Evolutionary conservation across 2,797 vertebrate species (phyloP).

Genomic region (Sebastes matsubarae): DNA sequence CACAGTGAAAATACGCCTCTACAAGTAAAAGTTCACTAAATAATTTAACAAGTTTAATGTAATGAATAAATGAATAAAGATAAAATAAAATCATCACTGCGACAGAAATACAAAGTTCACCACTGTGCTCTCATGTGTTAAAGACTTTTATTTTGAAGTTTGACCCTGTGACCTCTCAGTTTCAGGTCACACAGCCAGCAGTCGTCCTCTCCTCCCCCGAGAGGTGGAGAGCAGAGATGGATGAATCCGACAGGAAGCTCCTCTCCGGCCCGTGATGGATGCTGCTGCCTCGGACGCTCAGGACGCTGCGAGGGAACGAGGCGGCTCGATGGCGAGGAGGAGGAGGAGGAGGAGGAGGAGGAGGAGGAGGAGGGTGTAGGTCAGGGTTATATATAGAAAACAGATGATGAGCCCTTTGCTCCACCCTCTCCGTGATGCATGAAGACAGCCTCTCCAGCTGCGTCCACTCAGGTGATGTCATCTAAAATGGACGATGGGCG

Average conservation of each 20-base stretch:
- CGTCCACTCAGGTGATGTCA: conserved; percentile 55
- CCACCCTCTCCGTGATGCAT: conserved; percentile 41
- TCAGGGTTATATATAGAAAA: conserved; percentile 48
- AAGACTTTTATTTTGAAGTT: conserved; percentile 7
- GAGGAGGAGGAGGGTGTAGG: conserved; percentile 8
- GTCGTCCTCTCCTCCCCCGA: conserved; percentile 23
- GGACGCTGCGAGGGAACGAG: neutral
- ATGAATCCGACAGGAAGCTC: conserved; percentile 33
- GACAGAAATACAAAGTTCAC: neutral
- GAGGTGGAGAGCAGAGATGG: conserved; percentile 22
- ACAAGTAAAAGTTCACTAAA: neutral
- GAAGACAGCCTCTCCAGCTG: conserved; percentile 48
- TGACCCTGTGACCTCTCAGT: conserved; percentile 26
- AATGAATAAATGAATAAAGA: neutral
- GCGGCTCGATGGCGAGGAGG: neutral
- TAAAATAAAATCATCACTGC: neutral
- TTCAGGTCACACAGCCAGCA: conserved; percentile 5
- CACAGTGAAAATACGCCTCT: neutral
- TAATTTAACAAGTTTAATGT: neutral
- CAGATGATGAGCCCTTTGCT: conserved; percentile 21
- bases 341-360: neutral
- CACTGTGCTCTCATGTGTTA: neutral
- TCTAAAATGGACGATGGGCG: conserved; percentile 48
- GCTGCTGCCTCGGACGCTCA: conserved; percentile 2
- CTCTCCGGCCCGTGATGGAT: conserved; percentile 49